These are phyloP conservation scores for Teinopalpus imperialis DNA, from an alignment of 2,888 invertebrate species.

Conservation along the genomic window DNA sequence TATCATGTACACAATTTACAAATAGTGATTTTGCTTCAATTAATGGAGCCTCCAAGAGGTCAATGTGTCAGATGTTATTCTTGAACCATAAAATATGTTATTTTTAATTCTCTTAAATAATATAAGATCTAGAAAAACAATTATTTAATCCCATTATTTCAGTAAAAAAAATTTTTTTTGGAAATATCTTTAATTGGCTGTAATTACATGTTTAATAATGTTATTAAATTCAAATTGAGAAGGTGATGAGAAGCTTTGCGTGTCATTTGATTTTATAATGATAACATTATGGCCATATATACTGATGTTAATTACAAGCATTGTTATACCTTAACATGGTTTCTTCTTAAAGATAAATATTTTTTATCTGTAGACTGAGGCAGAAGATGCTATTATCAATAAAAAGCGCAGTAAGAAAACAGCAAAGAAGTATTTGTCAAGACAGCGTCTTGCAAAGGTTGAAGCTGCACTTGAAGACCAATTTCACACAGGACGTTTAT, in stretches of 20 bases:
- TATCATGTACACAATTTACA: no score
- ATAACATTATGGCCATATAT: slow-evolving; percentile 18
- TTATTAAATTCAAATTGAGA: no score
- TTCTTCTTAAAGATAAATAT: not conserved
- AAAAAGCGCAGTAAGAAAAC: slow-evolving; percentile 97
- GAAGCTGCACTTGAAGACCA: slow-evolving; percentile 97
- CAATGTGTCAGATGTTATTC: no score
- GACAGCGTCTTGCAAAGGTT: slow-evolving; percentile 96
- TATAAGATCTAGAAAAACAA: no score
- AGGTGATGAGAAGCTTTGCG: slow-evolving; percentile 76
- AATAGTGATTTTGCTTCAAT: no score
- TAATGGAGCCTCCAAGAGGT: no score
- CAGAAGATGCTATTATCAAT: slow-evolving; percentile 96
- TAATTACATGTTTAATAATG: no score
- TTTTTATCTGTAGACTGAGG: slow-evolving; percentile 87
- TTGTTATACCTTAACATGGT: not conserved
- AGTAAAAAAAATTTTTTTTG: no score
- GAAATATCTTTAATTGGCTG: no score
- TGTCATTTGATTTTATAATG: slow-evolving; percentile 78
- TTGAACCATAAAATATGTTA: no score
- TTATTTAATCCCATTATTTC: no score
- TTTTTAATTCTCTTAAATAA: no score
- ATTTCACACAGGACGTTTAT: slow-evolving; percentile 96
- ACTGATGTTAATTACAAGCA: slow-evolving; percentile 24
- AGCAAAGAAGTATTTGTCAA: slow-evolving; percentile 94